Base-by-base conservation (phyloP, 2,113 vertebrate genomes). In the Sylvietta virens region DNA sequence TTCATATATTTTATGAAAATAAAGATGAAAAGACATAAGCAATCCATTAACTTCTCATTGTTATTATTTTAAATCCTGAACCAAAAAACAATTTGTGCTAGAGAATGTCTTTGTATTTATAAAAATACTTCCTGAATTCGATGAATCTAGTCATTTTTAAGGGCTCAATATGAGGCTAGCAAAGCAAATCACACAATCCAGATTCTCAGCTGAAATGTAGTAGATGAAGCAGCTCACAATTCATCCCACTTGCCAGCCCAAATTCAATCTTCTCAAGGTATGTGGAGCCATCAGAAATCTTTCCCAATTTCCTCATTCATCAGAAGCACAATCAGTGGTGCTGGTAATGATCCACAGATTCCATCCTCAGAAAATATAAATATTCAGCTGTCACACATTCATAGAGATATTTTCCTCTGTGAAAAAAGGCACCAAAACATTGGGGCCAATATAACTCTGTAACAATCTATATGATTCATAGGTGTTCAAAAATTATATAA, bases 281-380 rank as follows among this genome's bases (percentile, higher is more conserved):
- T 30, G 39, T 67, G 35, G 23, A 30, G 7, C 20, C 12, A 50
- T 71, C 13, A 81, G 44, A 90, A 62, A 66, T 39, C 9, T 37
- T 72, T 86, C 30, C 10, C 0, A 1, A 45, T 66, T 74, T 87
- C 44, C 10, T 71, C 39, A 67, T 70, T 62, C 19, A 22, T 8
- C 4, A 7, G 27, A 50, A n/a, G 9, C 24, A n/a, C 42, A 35
- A 67, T 61, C 28, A 42, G 44, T 74, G 72, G 33, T 54, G 62
- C 92, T 83, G 51, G 78, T 88, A 95, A 96, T 90, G 89, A 79
- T 54, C 92, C 92, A 83, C 51, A 91, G 50, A 70, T 86, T 93
- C 58, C n/a, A 33, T 94, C 84, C 77, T 79, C 51, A 44, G 64
- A 90, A 95, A 92, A 83, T 81, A 91, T 95, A 96, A 82, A 79